Conservation (phyloP, 2,113 vertebrate genomes). For the Calidris pygmaea region DNA sequence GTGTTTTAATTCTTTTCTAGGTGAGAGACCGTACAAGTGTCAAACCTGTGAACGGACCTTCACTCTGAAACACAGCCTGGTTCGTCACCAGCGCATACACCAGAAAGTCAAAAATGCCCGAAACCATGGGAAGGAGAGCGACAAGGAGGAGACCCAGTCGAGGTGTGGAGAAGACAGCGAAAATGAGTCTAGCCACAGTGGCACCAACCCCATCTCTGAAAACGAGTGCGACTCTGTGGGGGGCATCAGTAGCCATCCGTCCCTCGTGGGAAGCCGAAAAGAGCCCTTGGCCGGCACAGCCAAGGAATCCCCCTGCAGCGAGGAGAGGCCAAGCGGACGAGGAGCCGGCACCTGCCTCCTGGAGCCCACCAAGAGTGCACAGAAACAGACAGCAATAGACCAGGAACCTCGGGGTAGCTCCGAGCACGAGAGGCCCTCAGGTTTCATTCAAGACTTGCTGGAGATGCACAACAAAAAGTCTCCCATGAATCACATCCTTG, state of each 20-base stretch:
- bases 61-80: slow-evolving; percentile 97
- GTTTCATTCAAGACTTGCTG: slow-evolving; percentile 79
- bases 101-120: slow-evolving; percentile 81
- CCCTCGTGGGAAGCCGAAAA: slow-evolving; percentile 52
- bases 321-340: slow-evolving; percentile 7
- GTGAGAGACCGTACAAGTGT: slow-evolving; percentile 94
- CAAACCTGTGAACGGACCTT: slow-evolving; percentile 95
- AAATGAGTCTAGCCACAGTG: slow-evolving; percentile 82
- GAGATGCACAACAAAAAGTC: slow-evolving; percentile 78
- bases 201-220: slow-evolving; percentile 82
- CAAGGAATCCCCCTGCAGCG: slow-evolving; percentile 27
- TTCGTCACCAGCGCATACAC: slow-evolving; percentile 95
- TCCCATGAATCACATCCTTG: slow-evolving; percentile 76
- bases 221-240: slow-evolving; percentile 73
- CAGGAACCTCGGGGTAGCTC: slow-evolving; percentile 42
- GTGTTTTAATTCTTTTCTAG: slow-evolving; percentile 60
- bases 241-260: neutral
- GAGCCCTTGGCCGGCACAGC: neutral
- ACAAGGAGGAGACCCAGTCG: slow-evolving; percentile 69
- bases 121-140: slow-evolving; percentile 74
- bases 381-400: slow-evolving; percentile 31
- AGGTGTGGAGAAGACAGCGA: slow-evolving; percentile 81
- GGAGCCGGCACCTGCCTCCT: neutral
- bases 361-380: slow-evolving; percentile 3
- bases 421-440: slow-evolving; percentile 27